A percentile compares a stretch with the other conserved stretches of the same genome.
These are phyloP conservation scores for Mylabris sibirica DNA, from an alignment of 2,888 invertebrate genomes.

Conservation along the genomic window DNA sequence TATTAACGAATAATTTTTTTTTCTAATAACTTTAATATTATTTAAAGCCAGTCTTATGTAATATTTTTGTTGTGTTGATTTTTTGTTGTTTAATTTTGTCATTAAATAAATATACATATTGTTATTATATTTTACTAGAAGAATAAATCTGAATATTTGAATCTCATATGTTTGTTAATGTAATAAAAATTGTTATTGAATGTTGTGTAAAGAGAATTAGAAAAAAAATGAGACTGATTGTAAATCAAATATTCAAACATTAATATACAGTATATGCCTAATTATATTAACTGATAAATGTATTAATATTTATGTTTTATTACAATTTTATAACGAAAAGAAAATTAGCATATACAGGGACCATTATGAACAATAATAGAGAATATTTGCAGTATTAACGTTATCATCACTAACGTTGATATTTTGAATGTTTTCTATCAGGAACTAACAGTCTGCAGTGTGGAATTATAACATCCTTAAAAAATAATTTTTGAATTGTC, in stretches of 20 bases:
- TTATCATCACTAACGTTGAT: neutral
- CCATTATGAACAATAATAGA: slow-evolving; percentile 19
- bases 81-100: slow-evolving; percentile 1
- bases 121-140: slow-evolving; percentile 3
- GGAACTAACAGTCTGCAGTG: neutral
- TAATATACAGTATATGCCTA: slow-evolving; percentile 13
- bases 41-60: neutral
- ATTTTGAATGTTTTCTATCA: neutral
- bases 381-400: neutral
- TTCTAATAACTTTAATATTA: neutral
- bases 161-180: slow-evolving; percentile 20
- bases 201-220: slow-evolving; percentile 18
- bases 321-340: slow-evolving; percentile 18
- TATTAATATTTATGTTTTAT: slow-evolving; percentile 18
- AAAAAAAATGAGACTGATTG: slow-evolving; percentile 34
- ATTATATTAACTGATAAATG: slow-evolving; percentile 4
- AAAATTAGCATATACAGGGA: slow-evolving; percentile 24
- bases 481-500: slow-evolving; percentile 19
- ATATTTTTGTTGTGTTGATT: neutral
- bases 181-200: slow-evolving; percentile 25
- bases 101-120: slow-evolving; percentile 1
- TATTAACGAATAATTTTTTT: neutral
- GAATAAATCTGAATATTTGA: slow-evolving; percentile 3
- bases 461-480: slow-evolving; percentile 10
- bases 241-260: slow-evolving; percentile 38